Conservation (phyloP, 64 coral and sea anemone genomes). For the Montipora capricornis region DNA sequence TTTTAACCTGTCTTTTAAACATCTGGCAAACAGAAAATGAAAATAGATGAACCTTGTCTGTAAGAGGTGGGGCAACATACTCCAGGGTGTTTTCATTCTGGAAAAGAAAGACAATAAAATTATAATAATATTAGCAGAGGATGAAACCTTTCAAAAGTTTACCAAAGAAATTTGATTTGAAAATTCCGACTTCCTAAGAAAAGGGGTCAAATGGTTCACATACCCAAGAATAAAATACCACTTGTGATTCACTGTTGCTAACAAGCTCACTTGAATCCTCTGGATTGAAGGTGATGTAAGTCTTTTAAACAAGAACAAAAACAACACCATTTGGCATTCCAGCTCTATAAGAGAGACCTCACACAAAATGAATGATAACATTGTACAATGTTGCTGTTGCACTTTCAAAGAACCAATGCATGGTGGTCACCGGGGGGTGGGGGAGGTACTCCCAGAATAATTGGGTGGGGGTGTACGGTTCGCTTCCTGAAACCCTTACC, state of each 20-base stretch:
- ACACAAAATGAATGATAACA: no score
- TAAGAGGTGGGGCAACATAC: conserved; percentile 87
- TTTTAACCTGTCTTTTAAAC: no score
- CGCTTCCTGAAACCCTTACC: no score
- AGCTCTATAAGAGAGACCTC: no score
- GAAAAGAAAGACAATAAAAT: background rate
- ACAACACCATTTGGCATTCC: background rate
- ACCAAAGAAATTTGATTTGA: no score
- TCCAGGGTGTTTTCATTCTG: conserved; percentile 73
- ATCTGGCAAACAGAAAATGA: no score
- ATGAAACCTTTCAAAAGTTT: background rate
- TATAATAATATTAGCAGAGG: background rate
- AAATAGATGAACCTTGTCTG: conserved; percentile 78
- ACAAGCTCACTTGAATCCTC: conserved; percentile 87
- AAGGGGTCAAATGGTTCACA: background rate
- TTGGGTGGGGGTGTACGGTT: no score
- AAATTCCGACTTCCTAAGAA: background rate
- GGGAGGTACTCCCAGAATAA: no score
- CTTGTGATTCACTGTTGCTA: conserved; percentile 93
- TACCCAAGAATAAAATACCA: conserved; percentile 94
- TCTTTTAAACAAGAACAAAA: conserved; percentile 35
- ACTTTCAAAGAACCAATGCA: no score
- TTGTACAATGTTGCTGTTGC: no score
- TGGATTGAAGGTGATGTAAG: conserved; percentile 86
- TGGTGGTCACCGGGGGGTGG: no score